Evolutionary conservation across 2,113 vertebrate genomes (phyloP).

Genomic region (Trinectes maculatus): DNA sequence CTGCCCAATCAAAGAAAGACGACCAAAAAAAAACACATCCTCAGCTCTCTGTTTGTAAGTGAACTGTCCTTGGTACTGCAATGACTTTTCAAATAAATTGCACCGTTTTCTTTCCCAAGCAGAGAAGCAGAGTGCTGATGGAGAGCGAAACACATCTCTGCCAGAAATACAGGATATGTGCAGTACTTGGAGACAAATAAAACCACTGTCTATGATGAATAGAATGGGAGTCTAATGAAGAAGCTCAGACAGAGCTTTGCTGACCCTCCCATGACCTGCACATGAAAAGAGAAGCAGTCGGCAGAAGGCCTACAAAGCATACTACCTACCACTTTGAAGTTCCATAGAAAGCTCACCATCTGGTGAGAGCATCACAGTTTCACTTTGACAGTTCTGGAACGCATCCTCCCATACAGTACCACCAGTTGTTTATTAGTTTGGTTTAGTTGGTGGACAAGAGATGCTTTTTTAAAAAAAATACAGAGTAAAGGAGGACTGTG

Average conservation of each 20-base stretch:
- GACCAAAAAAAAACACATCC: neutral
- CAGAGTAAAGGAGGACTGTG: too few species aligned
- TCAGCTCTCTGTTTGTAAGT: slow-evolving; percentile 44
- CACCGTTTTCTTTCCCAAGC: slow-evolving; percentile 43
- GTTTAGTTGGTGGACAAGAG: too few species aligned
- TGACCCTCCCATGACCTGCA: slow-evolving; percentile 57
- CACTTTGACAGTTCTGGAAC: slow-evolving; percentile 61
- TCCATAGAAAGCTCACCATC: slow-evolving; percentile 69
- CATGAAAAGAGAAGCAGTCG: slow-evolving; percentile 68
- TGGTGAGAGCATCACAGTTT: slow-evolving; percentile 67
- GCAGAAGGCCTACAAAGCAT: slow-evolving; percentile 74
- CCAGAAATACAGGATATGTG: slow-evolving; percentile 57
- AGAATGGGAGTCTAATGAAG: slow-evolving; percentile 70
- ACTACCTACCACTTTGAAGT: slow-evolving; percentile 71
- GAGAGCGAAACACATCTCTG: slow-evolving; percentile 40
- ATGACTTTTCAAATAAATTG: slow-evolving; percentile 56
- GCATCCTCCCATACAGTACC: slow-evolving; percentile 38
- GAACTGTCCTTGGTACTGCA: slow-evolving; percentile 28
- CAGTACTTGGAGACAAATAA: slow-evolving; percentile 65
- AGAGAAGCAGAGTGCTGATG: slow-evolving; percentile 42
- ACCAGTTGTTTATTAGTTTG: too few species aligned
- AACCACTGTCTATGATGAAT: slow-evolving; percentile 54
- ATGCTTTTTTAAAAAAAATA: too few species aligned
- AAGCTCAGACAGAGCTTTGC: slow-evolving; percentile 60
- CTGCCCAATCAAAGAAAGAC: neutral